Evolutionary conservation across 2,113 vertebrate species (phyloP).

Genomic region (Cariama cristata): DNA sequence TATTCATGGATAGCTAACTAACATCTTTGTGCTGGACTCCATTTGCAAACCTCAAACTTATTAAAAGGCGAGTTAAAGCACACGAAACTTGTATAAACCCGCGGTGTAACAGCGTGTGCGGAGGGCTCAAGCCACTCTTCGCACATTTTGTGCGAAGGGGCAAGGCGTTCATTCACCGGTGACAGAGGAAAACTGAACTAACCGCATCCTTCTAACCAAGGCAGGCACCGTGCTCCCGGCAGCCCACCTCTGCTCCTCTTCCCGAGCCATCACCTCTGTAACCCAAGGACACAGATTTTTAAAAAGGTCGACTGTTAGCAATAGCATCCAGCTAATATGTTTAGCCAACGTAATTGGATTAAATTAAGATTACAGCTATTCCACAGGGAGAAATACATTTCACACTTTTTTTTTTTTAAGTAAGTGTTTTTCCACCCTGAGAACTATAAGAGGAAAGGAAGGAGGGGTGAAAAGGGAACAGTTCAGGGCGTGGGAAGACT

Average conservation of each 20-base stretch:
- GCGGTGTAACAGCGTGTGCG: rapidly evolving
- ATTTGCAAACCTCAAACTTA: background rate
- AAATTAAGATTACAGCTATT: constrained; percentile 55
- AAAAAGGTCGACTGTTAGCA: constrained; percentile 43
- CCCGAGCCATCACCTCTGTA: background rate
- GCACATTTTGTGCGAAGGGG: rapidly evolving
- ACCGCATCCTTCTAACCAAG: background rate
- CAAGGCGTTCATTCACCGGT: background rate
- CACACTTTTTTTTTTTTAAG: background rate
- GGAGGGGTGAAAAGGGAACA: constrained; percentile 28
- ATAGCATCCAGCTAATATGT: constrained; percentile 37
- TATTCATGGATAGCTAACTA: background rate
- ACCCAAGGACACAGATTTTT: constrained; percentile 23
- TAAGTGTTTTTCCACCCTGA: constrained; percentile 22
- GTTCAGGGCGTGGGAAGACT: constrained; percentile 52
- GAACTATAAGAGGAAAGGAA: constrained; percentile 1
- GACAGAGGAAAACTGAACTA: background rate
- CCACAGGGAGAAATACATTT: constrained; percentile 21
- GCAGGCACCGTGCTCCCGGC: background rate
- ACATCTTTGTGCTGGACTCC: background rate
- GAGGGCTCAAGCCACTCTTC: background rate
- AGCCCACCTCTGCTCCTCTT: background rate
- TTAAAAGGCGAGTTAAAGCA: constrained; percentile 27
- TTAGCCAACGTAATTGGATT: constrained; percentile 19
- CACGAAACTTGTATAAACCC: background rate